Evolutionary conservation across 2,113 vertebrate genomes (phyloP), one percentile per base, ranked within the genome.

Genomic region (Gorsachius goisagi): DNA sequence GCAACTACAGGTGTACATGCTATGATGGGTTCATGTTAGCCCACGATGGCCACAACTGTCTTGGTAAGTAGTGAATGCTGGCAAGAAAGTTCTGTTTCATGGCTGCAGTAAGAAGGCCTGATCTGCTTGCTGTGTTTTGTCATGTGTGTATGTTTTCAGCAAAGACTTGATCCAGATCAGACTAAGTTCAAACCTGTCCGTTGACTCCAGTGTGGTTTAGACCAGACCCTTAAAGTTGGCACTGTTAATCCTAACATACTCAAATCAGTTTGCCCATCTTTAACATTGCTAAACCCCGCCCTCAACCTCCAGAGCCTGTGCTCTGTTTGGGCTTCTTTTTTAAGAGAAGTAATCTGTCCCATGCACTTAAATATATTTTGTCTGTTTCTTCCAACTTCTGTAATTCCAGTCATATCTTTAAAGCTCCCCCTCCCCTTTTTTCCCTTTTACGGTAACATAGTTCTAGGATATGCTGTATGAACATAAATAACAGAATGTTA

Each of bases 11-110:
- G 68, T 99, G 99, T 85, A 99, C 99, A 2, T 99, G 99, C 97
- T 99, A 99, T 1, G 99, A 99, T 41, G 99, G 99, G 8, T 99
- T 99, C 98, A 99, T 99, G 99, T 94, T 99, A 96, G 99, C 99
- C 11, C 98, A 99, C 0, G 99, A 99, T 2, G 99, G 99, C 92
- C 99, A 99, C 98, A 99, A 99, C 98, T 99, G 99, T 77, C 96
- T 99, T 53, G 99, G 99, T 99, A 97, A 98, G 99, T 98, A 20
- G 10, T 18, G 22, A 85, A 15, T 14, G 30, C 49, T 66, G 58
- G 27, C 41, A 45, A 56, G 33, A 50, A 68, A 53, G 24, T 59
- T 83, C 19, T 0, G 2, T 77, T 76, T 88, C 22, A 16, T 89
- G 73, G 45, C 19, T 64, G 21, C 45, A 52, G 22, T 55, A 58